Base-by-base conservation (phyloP, 2,888 invertebrate genomes). In the Heteropelma amictum region DNA sequence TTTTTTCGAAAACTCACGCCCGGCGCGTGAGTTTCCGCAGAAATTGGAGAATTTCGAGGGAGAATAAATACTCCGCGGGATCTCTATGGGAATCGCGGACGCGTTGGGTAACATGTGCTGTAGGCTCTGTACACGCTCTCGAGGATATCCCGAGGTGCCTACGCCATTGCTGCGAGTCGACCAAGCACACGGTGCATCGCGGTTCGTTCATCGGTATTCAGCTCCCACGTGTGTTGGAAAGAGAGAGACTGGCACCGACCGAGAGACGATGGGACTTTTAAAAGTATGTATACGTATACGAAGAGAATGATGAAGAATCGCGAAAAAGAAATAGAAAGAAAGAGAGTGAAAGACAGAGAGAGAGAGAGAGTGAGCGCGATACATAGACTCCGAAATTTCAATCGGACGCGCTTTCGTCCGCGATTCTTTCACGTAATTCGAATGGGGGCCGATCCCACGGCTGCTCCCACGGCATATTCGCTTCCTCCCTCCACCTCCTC, bases 371-470 rank as follows among this genome's bases (percentile, higher is more conserved):
- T 75, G 64, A 12, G 35, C 70, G 73, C 79, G 78, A 81, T 76
- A 76, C 80, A n/a, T n/a, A 67, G 82, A 80, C 82, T 80, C 82
- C 82, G 83, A 86, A 86, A 86, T 86, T 86, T 84, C 83, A 83
- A 85, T 86, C 84, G 81, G 54, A 21, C 23, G 54, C 23, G 54
- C 35, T 10, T 38, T 70, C 78, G 72, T 79, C 75, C 80, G 83
- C 81, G 85, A 86, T 85, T 85, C 86, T 82, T 83, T 76, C 85
- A 84, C 84, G 85, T 84, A 84, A 85, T 85, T 81, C 85, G 84
- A 87, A 85, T 84, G 84, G 77, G 82, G 85, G 82, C 85, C 87
- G 84, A 85, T 87, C 86, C 85, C 85, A 86, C 85, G 84, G 78
- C 79, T 74, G 72, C 77, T 80, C 80, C 75, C 76, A 79, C 76